Evolutionary conservation across 1,140 invertebrate genomes (phyloP).

Genomic region (Dendroctonus valens): DNA sequence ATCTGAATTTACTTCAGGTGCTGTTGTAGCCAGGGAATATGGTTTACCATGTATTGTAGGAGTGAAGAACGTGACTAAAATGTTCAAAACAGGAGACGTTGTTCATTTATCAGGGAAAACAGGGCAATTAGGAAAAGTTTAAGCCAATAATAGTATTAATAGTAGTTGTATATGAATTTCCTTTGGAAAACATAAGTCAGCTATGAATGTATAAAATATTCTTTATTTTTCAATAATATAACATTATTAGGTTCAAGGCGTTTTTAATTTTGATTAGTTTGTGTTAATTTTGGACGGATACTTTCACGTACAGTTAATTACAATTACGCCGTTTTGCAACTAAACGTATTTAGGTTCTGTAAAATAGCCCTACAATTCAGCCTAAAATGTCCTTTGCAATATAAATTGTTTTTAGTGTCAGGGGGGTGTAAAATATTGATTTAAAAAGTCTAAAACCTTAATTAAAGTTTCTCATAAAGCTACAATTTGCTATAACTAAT

Average conservation of each 20-base stretch:
- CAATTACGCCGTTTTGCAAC: too few relatives aligned
- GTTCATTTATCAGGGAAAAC: slow-evolving; percentile 51
- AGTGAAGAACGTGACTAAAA: slow-evolving; percentile 63
- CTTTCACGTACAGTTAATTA: neutral
- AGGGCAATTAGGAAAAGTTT: slow-evolving; percentile 34
- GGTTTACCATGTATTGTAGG: slow-evolving; percentile 81
- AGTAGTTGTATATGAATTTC: neutral
- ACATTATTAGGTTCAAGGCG: neutral
- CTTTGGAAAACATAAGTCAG: neutral
- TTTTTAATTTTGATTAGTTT: slow-evolving; percentile 12
- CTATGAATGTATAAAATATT: slow-evolving; percentile 1
- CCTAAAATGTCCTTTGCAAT: too few relatives aligned
- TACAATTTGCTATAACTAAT: too few relatives aligned
- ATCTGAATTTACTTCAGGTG: slow-evolving; percentile 56
- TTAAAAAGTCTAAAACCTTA: too few relatives aligned
- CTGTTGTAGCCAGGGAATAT: slow-evolving; percentile 86
- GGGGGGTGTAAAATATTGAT: too few relatives aligned
- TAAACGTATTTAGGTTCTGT: too few relatives aligned
- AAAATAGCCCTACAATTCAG: too few relatives aligned
- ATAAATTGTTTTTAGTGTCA: too few relatives aligned
- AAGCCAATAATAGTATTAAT: neutral
- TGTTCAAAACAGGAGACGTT: slow-evolving; percentile 67
- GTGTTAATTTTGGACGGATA: slow-evolving; percentile 11
- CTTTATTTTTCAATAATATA: slow-evolving; percentile 2
- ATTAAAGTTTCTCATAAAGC: too few relatives aligned